Evolutionary conservation across 2,888 invertebrate species (phyloP), one percentile per base, ranked within the genome.

Genomic region (Noctua janthina): DNA sequence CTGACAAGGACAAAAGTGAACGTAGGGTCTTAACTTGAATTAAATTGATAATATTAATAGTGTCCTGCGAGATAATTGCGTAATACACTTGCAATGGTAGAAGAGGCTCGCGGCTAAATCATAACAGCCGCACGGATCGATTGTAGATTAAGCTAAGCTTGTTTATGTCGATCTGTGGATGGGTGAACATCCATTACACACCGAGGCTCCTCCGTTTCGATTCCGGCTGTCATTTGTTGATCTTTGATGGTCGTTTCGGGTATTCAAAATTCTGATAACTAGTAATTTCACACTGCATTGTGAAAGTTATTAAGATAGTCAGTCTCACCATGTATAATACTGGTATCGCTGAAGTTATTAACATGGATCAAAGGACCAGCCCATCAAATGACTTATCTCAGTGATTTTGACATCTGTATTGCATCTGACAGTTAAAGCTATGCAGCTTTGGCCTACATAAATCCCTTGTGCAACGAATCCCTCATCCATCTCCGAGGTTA

Each of bases 1-100:
- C 51, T 29, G 13, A 56, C 85, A 78, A 85, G 84, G 82, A 78
- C 78, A 29, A 75, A 84, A 85, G 85, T 70, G 85, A 84, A 76
- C 72, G 85, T 85, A 76, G 82, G 73, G 54, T 17, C 35, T 49
- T 23, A 0, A 20, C n/a, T 23, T 29, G n/a, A 56, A 64, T 39
- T 71, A 13, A 56, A 54, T 66, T 79, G 3, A 39, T 70, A 23
- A 51, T 51, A 68, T 59, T 17, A 29, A 6, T 6, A n/a, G n/a
- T 4, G 29, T 2, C 15, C 2, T 15, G 29, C 15, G 4, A 4
- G 4, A 20, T 39, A 66, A 35, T 39, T 20, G 10, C 4, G 10
- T 35, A 64, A 64, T 10, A 17, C 35, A 35, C 15, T 17, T 8
- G 17, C 17, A 39, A 66, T 66, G 1, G 35, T 35, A 10, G 54